Percentiles rank a stretch among this genome's conserved stretches.
Evolutionary conservation across 30 jellyfish, hydroid and myxozoan species (phyloP).

Genomic region (Calvadosia cruxmelitensis): DNA sequence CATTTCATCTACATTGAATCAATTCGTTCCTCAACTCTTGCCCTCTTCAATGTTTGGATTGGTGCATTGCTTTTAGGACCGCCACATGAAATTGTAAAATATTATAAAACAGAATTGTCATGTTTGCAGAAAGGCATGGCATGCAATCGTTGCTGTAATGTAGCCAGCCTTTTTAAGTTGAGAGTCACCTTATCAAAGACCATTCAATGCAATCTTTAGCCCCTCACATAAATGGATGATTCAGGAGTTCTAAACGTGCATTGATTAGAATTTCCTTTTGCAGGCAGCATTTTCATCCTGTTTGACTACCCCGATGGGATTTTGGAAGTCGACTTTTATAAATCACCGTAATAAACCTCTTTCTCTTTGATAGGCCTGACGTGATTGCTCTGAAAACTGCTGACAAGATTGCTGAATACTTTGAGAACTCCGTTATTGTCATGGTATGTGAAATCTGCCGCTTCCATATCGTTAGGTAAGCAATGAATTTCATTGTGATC

Average conservation of each 20-base stretch:
- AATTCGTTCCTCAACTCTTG: too few species aligned
- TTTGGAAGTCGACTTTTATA: too few species aligned
- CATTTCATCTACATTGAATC: too few species aligned
- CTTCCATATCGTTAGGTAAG: too few species aligned
- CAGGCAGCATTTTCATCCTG: not conserved
- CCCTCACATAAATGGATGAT: not conserved
- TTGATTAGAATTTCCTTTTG: not conserved
- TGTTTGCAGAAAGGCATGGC: too few species aligned
- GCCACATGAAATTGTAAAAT: too few species aligned
- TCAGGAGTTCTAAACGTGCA: not conserved
- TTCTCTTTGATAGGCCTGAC: conserved; percentile 55
- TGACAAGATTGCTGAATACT: conserved; percentile 56
- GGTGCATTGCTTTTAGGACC: too few species aligned
- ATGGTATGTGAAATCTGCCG: conserved; percentile 41
- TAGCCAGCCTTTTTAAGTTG: too few species aligned
- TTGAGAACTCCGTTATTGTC: conserved; percentile 25
- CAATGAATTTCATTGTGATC: not conserved
- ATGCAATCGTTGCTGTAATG: too few species aligned
- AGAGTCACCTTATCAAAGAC: too few species aligned
- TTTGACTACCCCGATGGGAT: not conserved
- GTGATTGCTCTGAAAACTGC: conserved; percentile 62
- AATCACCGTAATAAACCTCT: not conserved
- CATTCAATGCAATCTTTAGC: not conserved
- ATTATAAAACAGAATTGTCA: too few species aligned
- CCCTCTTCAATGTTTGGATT: too few species aligned